A percentile compares a stretch with the other conserved stretches of the same genome.
Evolutionary conservation across 2,113 vertebrate genomes (phyloP).

Genomic region (Ophiodon elongatus): DNA sequence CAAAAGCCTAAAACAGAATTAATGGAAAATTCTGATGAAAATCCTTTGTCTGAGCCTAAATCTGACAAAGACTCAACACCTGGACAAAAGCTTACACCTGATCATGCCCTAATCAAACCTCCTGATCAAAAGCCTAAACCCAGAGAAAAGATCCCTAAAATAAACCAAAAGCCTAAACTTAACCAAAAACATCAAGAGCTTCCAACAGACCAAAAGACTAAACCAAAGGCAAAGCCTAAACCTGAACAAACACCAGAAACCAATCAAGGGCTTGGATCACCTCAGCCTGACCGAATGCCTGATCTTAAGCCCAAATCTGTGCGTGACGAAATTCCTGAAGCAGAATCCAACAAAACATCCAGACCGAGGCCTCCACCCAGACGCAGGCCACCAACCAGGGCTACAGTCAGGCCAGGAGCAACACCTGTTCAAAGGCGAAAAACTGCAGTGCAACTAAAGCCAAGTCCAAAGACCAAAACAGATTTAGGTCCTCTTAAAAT

Average conservation of each 20-base stretch:
- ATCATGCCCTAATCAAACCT: not conserved
- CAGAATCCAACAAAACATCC: constrained; percentile 35
- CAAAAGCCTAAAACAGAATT: constrained; percentile 9
- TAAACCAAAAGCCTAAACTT: constrained; percentile 38
- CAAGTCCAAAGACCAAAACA: constrained; percentile 47
- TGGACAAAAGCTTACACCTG: constrained; percentile 6
- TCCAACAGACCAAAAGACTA: constrained; percentile 22
- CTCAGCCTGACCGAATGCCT: not conserved
- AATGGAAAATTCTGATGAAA: not conserved
- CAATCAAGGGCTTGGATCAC: constrained; percentile 17
- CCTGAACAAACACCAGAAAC: constrained; percentile 19
- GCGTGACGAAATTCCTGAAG: constrained; percentile 10
- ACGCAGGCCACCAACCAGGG: constrained; percentile 22
- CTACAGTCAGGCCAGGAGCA: constrained; percentile 38
- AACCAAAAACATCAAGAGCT: constrained; percentile 34
- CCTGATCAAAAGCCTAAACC: constrained; percentile 29
- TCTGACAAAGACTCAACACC: constrained; percentile 14
- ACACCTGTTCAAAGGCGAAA: constrained; percentile 42
- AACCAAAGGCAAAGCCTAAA: constrained; percentile 44
- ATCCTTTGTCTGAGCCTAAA: not conserved
- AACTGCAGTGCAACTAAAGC: constrained; percentile 38
- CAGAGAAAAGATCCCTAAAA: constrained; percentile 13
- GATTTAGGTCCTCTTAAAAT: constrained; percentile 20
- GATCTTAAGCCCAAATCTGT: constrained; percentile 11
- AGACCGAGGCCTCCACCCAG: constrained; percentile 6